Conservation (phyloP, 2,888 invertebrate genomes). For the Sthenelais limicola region DNA sequence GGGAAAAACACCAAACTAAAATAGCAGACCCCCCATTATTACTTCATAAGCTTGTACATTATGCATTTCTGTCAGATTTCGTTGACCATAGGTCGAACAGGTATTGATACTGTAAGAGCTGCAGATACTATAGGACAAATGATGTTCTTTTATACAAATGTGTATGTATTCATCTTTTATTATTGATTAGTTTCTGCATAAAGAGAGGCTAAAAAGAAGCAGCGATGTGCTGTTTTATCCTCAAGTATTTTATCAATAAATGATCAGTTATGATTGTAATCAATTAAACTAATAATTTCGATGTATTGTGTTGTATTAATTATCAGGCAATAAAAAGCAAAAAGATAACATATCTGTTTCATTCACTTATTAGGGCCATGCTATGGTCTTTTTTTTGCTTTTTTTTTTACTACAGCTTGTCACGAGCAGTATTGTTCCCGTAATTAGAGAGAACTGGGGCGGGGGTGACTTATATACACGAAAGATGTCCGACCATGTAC, state of each 20-base stretch:
- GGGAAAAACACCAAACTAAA: not conserved
- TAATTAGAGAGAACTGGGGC: no score
- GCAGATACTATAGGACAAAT: not conserved
- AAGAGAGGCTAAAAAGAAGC: not conserved
- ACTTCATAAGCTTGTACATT: conserved; percentile 32
- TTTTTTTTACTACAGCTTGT: not conserved
- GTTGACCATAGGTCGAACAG: conserved; percentile 32
- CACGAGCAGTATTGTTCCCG: no score
- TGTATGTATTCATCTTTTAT: conserved; percentile 22
- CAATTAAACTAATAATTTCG: conserved; percentile 31
- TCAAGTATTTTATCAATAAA: conserved; percentile 14
- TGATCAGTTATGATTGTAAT: conserved; percentile 17
- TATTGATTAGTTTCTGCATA: conserved; percentile 20
- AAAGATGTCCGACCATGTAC: no score
- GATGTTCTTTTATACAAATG: conserved; percentile 27
- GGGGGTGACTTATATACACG: no score
- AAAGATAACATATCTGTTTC: no score
- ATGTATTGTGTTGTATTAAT: conserved; percentile 39
- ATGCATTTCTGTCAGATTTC: conserved; percentile 34
- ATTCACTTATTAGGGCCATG: not conserved
- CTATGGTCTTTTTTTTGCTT: not conserved
- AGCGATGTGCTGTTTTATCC: conserved; percentile 25
- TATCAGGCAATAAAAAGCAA: conserved; percentile 37
- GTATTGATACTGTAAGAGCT: conserved; percentile 6
- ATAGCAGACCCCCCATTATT: conserved; percentile 12